Conservation (phyloP, 2,888 invertebrate species). For the Unio pictorum region DNA sequence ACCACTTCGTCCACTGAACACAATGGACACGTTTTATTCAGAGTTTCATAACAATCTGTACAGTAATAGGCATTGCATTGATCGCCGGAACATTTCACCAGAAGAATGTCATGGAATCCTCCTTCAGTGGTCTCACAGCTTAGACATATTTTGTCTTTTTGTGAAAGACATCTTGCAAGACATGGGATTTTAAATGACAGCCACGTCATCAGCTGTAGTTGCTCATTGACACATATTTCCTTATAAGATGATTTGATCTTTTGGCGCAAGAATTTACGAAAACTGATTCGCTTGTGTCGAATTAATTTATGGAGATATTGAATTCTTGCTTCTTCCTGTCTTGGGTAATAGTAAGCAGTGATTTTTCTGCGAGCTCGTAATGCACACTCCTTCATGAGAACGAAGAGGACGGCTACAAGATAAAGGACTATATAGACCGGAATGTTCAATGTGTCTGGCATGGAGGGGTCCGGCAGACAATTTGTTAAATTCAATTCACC, state of each 20-base stretch:
- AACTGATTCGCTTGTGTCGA: constrained; percentile 31
- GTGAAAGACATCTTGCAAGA: constrained; percentile 10
- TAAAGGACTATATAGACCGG: constrained; percentile 30
- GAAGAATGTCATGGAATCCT: constrained; percentile 14
- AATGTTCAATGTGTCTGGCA: constrained; percentile 24
- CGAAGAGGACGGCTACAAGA: constrained; percentile 23
- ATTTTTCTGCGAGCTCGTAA: constrained; percentile 35
- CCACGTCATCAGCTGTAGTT: constrained; percentile 27
- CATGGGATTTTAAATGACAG: constrained; percentile 20
- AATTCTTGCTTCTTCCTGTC: constrained; percentile 32
- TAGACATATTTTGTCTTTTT: constrained; percentile 12
- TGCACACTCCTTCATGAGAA: constrained; percentile 37
- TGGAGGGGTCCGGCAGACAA: constrained; percentile 37
- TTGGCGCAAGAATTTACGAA: constrained; percentile 33
- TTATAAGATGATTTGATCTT: constrained; percentile 30
- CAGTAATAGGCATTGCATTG: no score
- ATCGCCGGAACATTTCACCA: constrained; percentile 18
- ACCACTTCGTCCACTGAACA: constrained; percentile 22
- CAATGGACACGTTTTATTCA: constrained; percentile 18
- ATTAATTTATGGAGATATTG: constrained; percentile 41
- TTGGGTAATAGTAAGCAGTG: constrained; percentile 38
- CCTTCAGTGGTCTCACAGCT: constrained; percentile 30
- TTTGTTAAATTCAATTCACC: constrained; percentile 26
- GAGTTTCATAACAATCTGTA: no score
- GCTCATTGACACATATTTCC: constrained; percentile 26